Base-by-base conservation (phyloP, 2,113 vertebrate species). In the Pipra filicauda region DNA sequence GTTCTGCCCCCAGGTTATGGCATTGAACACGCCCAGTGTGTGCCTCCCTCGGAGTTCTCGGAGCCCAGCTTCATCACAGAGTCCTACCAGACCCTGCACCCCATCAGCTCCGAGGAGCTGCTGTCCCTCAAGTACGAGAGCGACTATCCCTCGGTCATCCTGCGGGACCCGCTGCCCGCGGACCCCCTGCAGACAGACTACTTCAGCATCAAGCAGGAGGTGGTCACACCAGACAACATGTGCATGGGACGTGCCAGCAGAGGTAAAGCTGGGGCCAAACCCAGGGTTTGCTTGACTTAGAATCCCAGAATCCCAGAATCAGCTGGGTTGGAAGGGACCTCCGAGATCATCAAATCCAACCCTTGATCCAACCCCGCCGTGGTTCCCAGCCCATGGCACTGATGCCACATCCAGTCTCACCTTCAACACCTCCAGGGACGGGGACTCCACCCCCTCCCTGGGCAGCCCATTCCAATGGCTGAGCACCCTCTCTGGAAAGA, bases 31-130 rank as follows among this genome's bases (percentile, higher is more conserved):
- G 99, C 99, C 22, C 99, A 99, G 97, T 99, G 99, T 3, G 99
- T 99, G 57, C 99, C 99, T 70, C 99, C 99, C 33, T 99, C 99
- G 0, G 99, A 99, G 96, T 99, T 99, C 98, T 99, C 99, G 0
- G 99, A 99, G 97, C 99, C 99, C 37, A 99, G 99, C 97, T 99
- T 99, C 98, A 99, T 99, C 98, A 99, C 99, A 4, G 99, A 99
- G 97, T 99, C 99, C 82, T 99, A 99, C 97, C 99, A 99, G 98
- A 99, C 99, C 1, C 99, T 99, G 48, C 99, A 99, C 91, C 99
- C 99, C 89, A 99, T 99, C 98, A 99, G 99, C 97, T 99, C 99
- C 0, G 99, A 99, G 97, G 99, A 99, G 94, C 98, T 99, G 89
- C 98, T 99, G 89, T 99, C 99, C 69, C 98, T 99, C 97, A 99